phyloP scores from a whole-genome alignment of 2,113 vertebrate species.

The Oryzias woworae region DNA sequence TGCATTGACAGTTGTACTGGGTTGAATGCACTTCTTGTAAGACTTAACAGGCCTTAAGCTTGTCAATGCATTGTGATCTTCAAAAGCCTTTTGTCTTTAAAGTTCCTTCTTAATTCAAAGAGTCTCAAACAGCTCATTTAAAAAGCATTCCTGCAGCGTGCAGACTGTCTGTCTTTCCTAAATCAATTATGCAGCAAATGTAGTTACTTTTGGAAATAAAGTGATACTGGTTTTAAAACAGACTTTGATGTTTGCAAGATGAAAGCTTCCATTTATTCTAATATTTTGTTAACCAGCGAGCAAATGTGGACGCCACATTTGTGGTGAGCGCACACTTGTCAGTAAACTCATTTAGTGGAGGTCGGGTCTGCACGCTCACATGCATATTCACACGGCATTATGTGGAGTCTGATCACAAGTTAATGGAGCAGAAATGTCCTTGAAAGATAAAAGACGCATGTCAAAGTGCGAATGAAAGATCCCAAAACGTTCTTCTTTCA shows the following conservation, averaged over 20 bases:
- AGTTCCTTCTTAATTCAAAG: conserved; percentile 1
- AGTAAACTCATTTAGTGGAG: conserved; percentile 35
- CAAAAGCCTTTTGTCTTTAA: conserved; percentile 10
- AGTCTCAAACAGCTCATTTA: conserved; percentile 2
- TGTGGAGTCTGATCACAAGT: conserved; percentile 45
- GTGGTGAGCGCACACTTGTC: conserved; percentile 23
- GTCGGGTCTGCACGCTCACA: conserved; percentile 13
- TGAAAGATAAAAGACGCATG: conserved; percentile 54
- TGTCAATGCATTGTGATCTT: conserved; percentile 3
- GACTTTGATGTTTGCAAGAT: neutral
- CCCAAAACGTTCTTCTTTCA: conserved; percentile 7
- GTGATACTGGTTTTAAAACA: neutral
- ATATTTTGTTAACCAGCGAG: neutral
- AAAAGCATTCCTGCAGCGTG: conserved; percentile 3
- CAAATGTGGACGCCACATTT: conserved; percentile 13
- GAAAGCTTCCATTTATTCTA: neutral
- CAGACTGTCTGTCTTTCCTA: conserved; percentile 1
- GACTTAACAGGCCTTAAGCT: neutral
- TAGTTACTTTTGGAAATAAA: neutral
- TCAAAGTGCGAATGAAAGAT: conserved; percentile 43
- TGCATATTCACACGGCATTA: conserved; percentile 46
- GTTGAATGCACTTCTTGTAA: conserved; percentile 4
- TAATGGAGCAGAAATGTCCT: conserved; percentile 62
- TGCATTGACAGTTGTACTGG: neutral
- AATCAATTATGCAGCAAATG: conserved; percentile 12